phyloP scores from a whole-genome alignment of 2,888 invertebrate genomes.

The Synergus gifuensis region DNA sequence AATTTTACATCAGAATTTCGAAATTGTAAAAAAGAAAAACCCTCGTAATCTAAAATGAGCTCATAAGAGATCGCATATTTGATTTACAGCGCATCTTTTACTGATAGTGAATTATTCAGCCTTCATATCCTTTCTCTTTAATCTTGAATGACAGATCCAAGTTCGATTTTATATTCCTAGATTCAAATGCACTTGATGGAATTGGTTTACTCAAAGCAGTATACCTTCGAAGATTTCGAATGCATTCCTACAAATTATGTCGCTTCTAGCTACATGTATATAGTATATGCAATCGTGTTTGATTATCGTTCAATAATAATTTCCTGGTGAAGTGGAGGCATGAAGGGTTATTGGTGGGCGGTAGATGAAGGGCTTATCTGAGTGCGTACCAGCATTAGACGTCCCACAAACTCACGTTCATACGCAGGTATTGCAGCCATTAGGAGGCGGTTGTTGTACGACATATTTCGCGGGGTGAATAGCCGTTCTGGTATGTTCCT shows the following conservation, averaged over 20 bases:
- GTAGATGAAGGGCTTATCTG: slow-evolving; percentile 55
- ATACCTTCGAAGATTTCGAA: neutral
- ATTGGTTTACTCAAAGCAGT: neutral
- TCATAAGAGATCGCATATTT: neutral
- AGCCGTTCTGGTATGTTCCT: slow-evolving; percentile 68
- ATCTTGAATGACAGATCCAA: neutral
- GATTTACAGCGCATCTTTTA: neutral
- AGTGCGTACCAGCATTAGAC: slow-evolving; percentile 65
- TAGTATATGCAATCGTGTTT: no score
- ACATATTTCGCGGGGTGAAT: slow-evolving; percentile 68
- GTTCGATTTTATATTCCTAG: neutral
- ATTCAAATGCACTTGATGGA: neutral
- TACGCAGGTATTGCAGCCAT: slow-evolving; percentile 55
- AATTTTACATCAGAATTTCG: no score
- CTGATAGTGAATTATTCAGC: neutral
- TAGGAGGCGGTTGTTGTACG: slow-evolving; percentile 54
- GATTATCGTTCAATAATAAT: slow-evolving; percentile 32
- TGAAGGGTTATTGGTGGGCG: slow-evolving; percentile 56
- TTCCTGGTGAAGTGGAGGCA: slow-evolving; percentile 53
- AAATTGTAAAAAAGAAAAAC: neutral
- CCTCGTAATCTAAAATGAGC: neutral
- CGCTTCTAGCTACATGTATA: no score
- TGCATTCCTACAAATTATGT: neutral
- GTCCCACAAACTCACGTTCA: slow-evolving; percentile 64
- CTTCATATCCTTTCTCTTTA: neutral